Conservation (phyloP, 1,140 invertebrate genomes). For the Leptopilina boulardi region DNA sequence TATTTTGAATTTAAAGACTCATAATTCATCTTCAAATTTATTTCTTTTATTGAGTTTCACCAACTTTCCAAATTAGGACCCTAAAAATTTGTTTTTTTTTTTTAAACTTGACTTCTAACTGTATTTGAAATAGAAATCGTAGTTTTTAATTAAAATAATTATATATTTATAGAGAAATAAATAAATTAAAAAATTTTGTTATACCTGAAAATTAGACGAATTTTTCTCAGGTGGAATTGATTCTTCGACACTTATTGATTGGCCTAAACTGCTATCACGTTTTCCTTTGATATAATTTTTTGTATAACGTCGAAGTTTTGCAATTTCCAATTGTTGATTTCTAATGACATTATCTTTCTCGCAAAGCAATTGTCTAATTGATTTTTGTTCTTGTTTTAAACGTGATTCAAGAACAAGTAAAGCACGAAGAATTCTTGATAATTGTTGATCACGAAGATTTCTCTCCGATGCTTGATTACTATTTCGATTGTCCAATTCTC, state of each 20-base stretch:
- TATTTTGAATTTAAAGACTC: neutral
- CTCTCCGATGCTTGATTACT: slow-evolving; percentile 79
- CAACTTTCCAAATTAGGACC: neutral
- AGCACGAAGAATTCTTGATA: slow-evolving; percentile 82
- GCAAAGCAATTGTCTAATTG: slow-evolving; percentile 81
- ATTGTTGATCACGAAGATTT: slow-evolving; percentile 80
- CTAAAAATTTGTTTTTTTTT: neutral
- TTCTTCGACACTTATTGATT: neutral
- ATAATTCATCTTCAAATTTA: neutral
- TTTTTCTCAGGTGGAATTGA: slow-evolving; percentile 32
- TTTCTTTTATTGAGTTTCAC: slow-evolving; percentile 10
- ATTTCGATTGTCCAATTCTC: slow-evolving; percentile 79
- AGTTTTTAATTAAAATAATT: too few species aligned
- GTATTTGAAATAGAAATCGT: neutral
- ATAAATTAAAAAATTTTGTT: too few species aligned
- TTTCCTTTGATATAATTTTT: slow-evolving; percentile 79
- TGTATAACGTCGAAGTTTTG: slow-evolving; percentile 79
- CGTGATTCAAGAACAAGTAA: slow-evolving; percentile 83
- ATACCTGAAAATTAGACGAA: slow-evolving; percentile 38
- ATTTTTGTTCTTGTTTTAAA: slow-evolving; percentile 85
- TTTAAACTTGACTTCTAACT: neutral
- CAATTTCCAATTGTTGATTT: slow-evolving; percentile 83
- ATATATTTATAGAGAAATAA: too few species aligned
- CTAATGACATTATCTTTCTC: slow-evolving; percentile 84
- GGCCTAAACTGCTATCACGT: slow-evolving; percentile 72